phyloP scores from a whole-genome alignment of 2,113 vertebrate genomes.

The Oreochromis aureus region DNA sequence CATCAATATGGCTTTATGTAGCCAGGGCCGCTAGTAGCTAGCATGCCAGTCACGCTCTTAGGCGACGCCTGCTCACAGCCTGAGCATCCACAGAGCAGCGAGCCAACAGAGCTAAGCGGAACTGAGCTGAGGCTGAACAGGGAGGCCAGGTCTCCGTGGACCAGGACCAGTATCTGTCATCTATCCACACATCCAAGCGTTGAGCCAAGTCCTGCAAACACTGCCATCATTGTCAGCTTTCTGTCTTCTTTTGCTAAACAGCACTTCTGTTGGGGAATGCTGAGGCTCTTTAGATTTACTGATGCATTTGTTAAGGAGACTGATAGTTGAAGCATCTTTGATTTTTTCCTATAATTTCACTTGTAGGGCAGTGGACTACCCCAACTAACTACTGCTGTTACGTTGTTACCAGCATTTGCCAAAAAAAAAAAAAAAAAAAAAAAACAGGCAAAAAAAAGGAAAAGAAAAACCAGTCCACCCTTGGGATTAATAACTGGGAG shows the following conservation, averaged over 20 bases:
- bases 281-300: background rate
- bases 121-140: slow-evolving; percentile 56
- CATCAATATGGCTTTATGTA: slow-evolving; percentile 78
- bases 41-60: slow-evolving; percentile 74
- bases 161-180: slow-evolving; percentile 55
- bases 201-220: slow-evolving; percentile 41
- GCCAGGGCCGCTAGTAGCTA: slow-evolving; percentile 68
- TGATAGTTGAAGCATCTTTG: background rate
- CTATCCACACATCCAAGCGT: slow-evolving; percentile 53
- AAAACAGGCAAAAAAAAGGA: background rate
- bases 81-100: slow-evolving; percentile 55
- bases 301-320: background rate
- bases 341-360: background rate
- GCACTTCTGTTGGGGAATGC: background rate
- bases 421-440: background rate
- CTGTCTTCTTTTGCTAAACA: background rate
- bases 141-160: slow-evolving; percentile 60
- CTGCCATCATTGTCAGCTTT: slow-evolving; percentile 26
- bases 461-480: background rate
- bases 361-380: background rate
- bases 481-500: slow-evolving; percentile 8
- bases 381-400: background rate
- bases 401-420: background rate
- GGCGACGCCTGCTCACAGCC: slow-evolving; percentile 54
- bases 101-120: slow-evolving; percentile 66